Base-by-base conservation (phyloP, 2,888 invertebrate species). In the Dolichomitus sp. region DNA sequence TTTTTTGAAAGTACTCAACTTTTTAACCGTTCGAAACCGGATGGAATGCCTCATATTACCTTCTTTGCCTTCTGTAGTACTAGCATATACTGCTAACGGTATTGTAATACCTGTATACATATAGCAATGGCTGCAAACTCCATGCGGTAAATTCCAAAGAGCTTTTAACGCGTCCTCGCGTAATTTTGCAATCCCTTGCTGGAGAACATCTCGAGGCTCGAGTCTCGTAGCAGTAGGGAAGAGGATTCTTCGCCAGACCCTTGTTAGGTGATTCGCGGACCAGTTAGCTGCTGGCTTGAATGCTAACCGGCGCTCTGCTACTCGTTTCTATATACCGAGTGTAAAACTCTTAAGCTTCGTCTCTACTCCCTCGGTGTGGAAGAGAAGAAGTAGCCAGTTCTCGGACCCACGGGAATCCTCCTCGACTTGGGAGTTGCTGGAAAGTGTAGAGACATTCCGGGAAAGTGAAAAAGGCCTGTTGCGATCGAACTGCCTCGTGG, bases 131-230 rank as follows among this genome's bases (percentile, higher is more conserved):
- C 57, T 59, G 40, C 37, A 33, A n/a, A 65, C 57, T 40, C 65
- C 37, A 40, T 42, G 77, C 81, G 66, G 81, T 72, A 77, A 68
- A 81, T 77, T 77, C 77, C 81, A 73, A 68, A 73, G 81, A 81
- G 73, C 77, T 81, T 81, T 81, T 81, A 81, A 81, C 76, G 81
- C 76, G 81, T 72, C 66, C 72, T 76, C 66, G 72, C 61, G 81
- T 81, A 77, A 81, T 81, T 81, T 73, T 77, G 72, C 81, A 77
- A 68, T 63, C 59, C 52, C 57, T 37, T 48, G 52, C 73, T 27
- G 59, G 37, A 65, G 65, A 61, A 61, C 66, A 73, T 12, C 79
- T 52, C 27, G 48, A 42, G 50, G 50, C 45, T 23, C n/a, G 37
- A 68, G 37, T 65, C 45, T 37, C 45, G 27, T 30, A 27, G 42